phyloP scores from a whole-genome alignment of 2,888 invertebrate genomes.

The Melikaiella ostensackeni region DNA sequence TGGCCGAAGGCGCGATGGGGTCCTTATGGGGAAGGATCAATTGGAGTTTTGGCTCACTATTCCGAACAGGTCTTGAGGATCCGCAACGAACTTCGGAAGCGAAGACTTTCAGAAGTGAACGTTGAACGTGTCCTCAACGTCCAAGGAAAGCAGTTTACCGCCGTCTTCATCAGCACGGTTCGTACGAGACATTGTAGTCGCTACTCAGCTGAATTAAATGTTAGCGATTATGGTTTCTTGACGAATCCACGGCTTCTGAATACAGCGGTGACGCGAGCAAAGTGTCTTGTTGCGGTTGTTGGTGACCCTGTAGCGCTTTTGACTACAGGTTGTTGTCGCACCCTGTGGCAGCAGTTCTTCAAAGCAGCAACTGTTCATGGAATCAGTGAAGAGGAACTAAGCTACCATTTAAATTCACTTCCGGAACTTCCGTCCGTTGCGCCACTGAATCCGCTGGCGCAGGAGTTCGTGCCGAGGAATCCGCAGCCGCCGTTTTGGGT shows the following conservation, averaged over 20 bases:
- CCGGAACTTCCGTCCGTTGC: constrained; percentile 43
- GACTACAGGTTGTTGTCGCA: constrained; percentile 86
- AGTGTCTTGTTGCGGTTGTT: constrained; percentile 89
- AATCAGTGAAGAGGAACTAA: constrained; percentile 55
- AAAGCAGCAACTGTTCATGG: constrained; percentile 74
- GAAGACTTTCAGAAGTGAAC: constrained; percentile 85
- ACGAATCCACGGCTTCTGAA: constrained; percentile 90
- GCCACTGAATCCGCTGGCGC: constrained; percentile 88
- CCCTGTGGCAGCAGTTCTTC: constrained; percentile 89
- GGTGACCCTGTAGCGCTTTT: constrained; percentile 91
- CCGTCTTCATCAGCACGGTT: constrained; percentile 88
- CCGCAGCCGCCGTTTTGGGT: constrained; percentile 54
- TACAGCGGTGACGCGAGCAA: constrained; percentile 90
- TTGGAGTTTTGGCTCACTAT: constrained; percentile 92
- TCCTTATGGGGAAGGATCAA: constrained; percentile 85
- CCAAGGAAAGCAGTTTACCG: constrained; percentile 92
- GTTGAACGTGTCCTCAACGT: constrained; percentile 91
- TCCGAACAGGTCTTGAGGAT: constrained; percentile 89
- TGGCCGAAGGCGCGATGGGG: constrained; percentile 88
- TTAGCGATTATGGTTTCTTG: constrained; percentile 88
- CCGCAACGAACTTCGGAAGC: constrained; percentile 86
- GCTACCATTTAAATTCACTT: constrained; percentile 38
- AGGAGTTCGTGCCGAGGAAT: constrained; percentile 84
- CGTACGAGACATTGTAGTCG: constrained; percentile 86
- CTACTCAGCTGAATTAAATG: constrained; percentile 78